phyloP scores from a whole-genome alignment of 1,140 invertebrate species.

The Zaprionus gabonicus region DNA sequence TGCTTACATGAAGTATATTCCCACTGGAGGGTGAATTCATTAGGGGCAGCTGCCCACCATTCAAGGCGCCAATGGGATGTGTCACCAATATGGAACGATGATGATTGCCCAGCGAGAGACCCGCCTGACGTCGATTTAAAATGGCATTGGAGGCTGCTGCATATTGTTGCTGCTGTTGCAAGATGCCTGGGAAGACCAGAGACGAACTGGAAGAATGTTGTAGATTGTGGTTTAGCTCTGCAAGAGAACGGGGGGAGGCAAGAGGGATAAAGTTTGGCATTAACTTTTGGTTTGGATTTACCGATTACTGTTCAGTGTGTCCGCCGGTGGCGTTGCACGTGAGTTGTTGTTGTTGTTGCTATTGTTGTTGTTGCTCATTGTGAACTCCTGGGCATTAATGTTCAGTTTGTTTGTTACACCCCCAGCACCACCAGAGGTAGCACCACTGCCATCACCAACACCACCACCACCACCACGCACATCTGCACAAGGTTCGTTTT shows the following conservation, averaged over 20 bases:
- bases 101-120: slow-evolving; percentile 76
- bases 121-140: slow-evolving; percentile 71
- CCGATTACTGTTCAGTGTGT: slow-evolving; percentile 68
- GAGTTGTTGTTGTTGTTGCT: slow-evolving; percentile 77
- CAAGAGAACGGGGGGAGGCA: slow-evolving; percentile 60
- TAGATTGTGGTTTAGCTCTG: slow-evolving; percentile 84
- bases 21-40: slow-evolving; percentile 88
- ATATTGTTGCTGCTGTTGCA: slow-evolving; percentile 85
- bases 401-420: slow-evolving; percentile 87
- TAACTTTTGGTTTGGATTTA: slow-evolving; percentile 68
- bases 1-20: slow-evolving; percentile 88
- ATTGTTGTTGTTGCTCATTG: slow-evolving; percentile 86
- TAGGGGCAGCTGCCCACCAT: slow-evolving; percentile 78
- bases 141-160: slow-evolving; percentile 58
- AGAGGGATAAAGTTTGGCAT: slow-evolving; percentile 68
- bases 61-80: slow-evolving; percentile 71
- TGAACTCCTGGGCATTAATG: slow-evolving; percentile 94
- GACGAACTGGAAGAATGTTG: slow-evolving; percentile 84
- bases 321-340: slow-evolving; percentile 61
- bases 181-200: slow-evolving; percentile 80
- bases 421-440: slow-evolving; percentile 50
- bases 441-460: slow-evolving; percentile 55
- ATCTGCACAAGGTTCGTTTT: slow-evolving; percentile 53
- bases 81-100: slow-evolving; percentile 81
- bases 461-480: slow-evolving; percentile 51